These are phyloP conservation scores for Halichoerus grypus DNA, from an alignment of 2,113 vertebrate genomes.

Conservation along the genomic window DNA sequence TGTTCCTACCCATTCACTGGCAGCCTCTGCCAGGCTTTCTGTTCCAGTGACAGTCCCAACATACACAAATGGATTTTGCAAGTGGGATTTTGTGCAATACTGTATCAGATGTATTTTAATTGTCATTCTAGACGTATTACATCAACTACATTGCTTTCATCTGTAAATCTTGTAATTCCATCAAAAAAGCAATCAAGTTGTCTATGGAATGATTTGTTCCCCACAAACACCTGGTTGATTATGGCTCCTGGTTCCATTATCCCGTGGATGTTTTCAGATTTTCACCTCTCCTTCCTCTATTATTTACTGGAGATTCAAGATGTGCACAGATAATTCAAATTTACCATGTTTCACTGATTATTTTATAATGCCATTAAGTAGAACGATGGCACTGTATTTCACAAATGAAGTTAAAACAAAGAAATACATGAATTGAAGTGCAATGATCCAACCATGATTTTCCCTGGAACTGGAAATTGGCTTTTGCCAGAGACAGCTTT, in stretches of 20 bases:
- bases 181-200: conserved; percentile 63
- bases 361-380: conserved; percentile 30
- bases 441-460: not conserved
- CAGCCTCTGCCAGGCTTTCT: not conserved
- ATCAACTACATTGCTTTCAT: conserved; percentile 20
- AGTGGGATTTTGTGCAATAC: conserved; percentile 11
- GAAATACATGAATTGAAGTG: not conserved
- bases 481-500: not conserved
- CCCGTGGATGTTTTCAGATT: not conserved
- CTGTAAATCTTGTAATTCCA: conserved; percentile 63
- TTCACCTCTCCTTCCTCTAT: not conserved
- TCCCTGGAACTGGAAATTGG: not conserved
- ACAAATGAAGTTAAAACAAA: conserved; percentile 15
- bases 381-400: not conserved
- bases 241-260: not conserved
- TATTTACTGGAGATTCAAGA: conserved; percentile 38
- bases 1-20: not conserved
- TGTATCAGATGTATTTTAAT: not conserved
- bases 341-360: not conserved
- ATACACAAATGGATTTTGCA: not conserved
- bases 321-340: conserved; percentile 46
- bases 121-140: conserved; percentile 13
- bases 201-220: conserved; percentile 56
- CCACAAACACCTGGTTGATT: conserved; percentile 23
- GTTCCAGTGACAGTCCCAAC: not conserved